These are phyloP conservation scores for Axinella damicornis DNA, from an alignment of 37 sponge, comb jelly and placozoan species.

Conservation along the genomic window DNA sequence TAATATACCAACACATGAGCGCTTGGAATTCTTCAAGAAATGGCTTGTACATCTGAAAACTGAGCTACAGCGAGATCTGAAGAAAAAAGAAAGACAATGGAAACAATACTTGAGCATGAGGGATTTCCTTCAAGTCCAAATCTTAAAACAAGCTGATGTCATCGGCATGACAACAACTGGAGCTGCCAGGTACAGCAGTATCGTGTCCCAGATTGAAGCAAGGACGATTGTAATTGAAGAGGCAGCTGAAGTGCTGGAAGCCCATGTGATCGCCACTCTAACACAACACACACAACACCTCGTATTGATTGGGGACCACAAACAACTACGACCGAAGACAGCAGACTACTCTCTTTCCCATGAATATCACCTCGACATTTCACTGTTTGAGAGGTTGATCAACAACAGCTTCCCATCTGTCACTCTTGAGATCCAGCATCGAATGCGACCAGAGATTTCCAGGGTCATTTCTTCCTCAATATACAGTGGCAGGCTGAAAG, in stretches of 20 bases:
- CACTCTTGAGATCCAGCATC: conserved; percentile 77
- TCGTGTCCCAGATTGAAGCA: conserved; percentile 69
- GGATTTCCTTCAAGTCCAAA: not conserved
- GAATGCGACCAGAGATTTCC: conserved; percentile 91
- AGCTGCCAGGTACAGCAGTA: conserved; percentile 77
- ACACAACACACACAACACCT: conserved; percentile 74
- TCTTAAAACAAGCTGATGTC: conserved; percentile 51
- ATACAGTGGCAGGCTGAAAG: conserved; percentile 40
- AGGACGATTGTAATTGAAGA: conserved; percentile 89
- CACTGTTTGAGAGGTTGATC: conserved; percentile 85
- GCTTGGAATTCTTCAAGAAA: not conserved
- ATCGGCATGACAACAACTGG: conserved; percentile 93
- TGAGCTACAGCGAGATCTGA: not conserved
- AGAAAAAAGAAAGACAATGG: not conserved
- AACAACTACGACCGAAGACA: conserved; percentile 87
- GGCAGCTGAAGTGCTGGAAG: conserved; percentile 89
- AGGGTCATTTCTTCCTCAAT: conserved; percentile 75
- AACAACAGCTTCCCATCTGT: conserved; percentile 61
- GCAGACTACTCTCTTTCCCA: conserved; percentile 68
- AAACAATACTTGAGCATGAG: not conserved
- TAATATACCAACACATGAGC: not conserved
- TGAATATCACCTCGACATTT: conserved; percentile 78
- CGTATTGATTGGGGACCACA: conserved; percentile 92
- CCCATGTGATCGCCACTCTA: conserved; percentile 80
- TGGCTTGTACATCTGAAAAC: not conserved